Base-by-base conservation (phyloP, 92 coral and sea anemone genomes). In the Porites cylindrica region DNA sequence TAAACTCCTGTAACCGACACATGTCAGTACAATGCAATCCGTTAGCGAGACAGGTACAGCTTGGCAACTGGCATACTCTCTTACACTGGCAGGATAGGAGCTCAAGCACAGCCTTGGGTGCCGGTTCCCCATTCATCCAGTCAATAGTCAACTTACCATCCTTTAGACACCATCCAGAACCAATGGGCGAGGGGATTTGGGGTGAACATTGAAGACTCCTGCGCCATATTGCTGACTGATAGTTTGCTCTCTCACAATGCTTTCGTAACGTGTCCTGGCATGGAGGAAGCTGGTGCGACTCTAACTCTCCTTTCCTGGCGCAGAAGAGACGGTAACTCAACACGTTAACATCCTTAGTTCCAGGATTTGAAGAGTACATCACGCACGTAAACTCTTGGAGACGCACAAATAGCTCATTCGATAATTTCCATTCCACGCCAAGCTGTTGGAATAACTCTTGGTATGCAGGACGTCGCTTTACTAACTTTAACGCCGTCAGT, bases 401-500 rank as follows among this genome's bases (percentile, higher is more conserved):
- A 10, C 43, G 10, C 60, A 54, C 13, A 54, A 66, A 32, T 10
- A 81, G 63, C 29, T 81, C 85, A 20, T 81, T 47, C 17, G 83
- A 21, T 14, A 63, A 21, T 50, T 85, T 67, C 76, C 81, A 85
- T 26, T 64, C 76, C 89, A 53, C 47, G 43, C 76, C 82, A 61
- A 77, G 66, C 63, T n/a, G 43, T 29, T 73, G 61, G 76, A 76
- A 85, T 53, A 63, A 24, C 65, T 26, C 43, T 54, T 66, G 72
- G 32, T 50, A n/a, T 47, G 19, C 23, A 38, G 61, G 62, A 61
- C 72, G 50, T 61, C 26, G 64, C 59, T 62, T 80, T 23, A 47
- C 54, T 5, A 85, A 77, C 77, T 85, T 85, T 67, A 85, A 76
- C 32, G 88, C 72, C 14, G 19, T 9, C 38, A 85, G 69, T 64